Evolutionary conservation across 2,888 invertebrate genomes (phyloP).

Genomic region (Aphodius granarius): DNA sequence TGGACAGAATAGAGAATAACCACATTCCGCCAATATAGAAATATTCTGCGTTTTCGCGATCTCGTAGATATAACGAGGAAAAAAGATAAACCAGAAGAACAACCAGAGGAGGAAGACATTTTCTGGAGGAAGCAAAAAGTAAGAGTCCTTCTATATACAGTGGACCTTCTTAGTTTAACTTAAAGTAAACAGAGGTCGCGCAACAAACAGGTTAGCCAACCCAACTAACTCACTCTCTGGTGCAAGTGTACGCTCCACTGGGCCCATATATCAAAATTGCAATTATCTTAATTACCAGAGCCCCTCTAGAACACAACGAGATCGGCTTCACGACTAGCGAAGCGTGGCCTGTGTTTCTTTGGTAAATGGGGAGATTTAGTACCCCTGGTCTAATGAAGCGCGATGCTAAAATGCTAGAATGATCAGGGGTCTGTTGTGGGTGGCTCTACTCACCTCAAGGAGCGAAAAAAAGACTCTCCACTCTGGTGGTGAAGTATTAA

Average conservation of each 20-base stretch:
- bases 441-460: too few relatives aligned
- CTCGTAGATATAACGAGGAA: not conserved
- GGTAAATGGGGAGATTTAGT: not conserved
- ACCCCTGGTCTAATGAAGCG: not conserved
- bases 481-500: too few relatives aligned
- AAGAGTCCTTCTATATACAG: not conserved
- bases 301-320: not conserved
- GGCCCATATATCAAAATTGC: not conserved
- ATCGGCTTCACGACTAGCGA: not conserved
- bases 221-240: not conserved
- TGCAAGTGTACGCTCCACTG: not conserved
- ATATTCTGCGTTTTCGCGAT: not conserved
- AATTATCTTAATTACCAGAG: not conserved
- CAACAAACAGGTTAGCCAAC: not conserved
- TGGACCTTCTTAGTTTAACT: not conserved
- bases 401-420: not conserved
- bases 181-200: not conserved
- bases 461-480: too few relatives aligned
- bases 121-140: not conserved
- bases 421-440: not conserved
- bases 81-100: not conserved
- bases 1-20: not conserved
- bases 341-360: not conserved
- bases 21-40: not conserved
- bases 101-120: not conserved